A percentile compares a stretch with the other conserved stretches of the same genome.
Conservation (phyloP, 2,113 vertebrate genomes). For the Tiliqua scincoides region DNA sequence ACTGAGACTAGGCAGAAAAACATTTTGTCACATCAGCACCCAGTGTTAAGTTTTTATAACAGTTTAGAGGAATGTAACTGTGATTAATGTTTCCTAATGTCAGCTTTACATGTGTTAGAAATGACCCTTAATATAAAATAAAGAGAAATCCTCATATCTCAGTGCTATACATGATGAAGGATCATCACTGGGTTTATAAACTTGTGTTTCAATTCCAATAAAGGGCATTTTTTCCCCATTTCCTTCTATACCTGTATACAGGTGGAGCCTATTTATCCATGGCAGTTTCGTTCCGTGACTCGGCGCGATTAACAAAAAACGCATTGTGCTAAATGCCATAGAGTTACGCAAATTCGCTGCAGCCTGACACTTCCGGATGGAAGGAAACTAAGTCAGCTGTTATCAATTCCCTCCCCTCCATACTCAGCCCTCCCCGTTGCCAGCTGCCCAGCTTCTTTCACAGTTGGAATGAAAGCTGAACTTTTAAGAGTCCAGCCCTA, state of each 20-base stretch:
- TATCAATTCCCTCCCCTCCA: too few relatives aligned
- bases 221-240: not conserved
- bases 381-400: too few relatives aligned
- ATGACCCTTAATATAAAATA: not conserved
- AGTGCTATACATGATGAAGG: not conserved
- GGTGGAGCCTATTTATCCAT: too few relatives aligned
- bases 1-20: not conserved
- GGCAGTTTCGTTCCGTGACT: too few relatives aligned
- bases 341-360: too few relatives aligned
- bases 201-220: not conserved
- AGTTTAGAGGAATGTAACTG: not conserved
- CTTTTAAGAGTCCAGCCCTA: too few relatives aligned
- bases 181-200: constrained; percentile 18
- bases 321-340: too few relatives aligned
- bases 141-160: not conserved
- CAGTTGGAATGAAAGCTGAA: too few relatives aligned
- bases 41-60: not conserved
- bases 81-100: constrained; percentile 12
- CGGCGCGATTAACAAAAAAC: too few relatives aligned
- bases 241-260: not conserved
- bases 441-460: too few relatives aligned
- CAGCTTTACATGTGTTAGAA: not conserved
- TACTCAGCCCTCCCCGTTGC: too few relatives aligned
- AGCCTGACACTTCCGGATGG: too few relatives aligned
- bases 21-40: not conserved